A percentile compares a stretch with the other conserved stretches of the same genome.
These are phyloP conservation scores for Troilus luridus DNA, from an alignment of 2,888 invertebrate genomes.

Conservation along the genomic window DNA sequence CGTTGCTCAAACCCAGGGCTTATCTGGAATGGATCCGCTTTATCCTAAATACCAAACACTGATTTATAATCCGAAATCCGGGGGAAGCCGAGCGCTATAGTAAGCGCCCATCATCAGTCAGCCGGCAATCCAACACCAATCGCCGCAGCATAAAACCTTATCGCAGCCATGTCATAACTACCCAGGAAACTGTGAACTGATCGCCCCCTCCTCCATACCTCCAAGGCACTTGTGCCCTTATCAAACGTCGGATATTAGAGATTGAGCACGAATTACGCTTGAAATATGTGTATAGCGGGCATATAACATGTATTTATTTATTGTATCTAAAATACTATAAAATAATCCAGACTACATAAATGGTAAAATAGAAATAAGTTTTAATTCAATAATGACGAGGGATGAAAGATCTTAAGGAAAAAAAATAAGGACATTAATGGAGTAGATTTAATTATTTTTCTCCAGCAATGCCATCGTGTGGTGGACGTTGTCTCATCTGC, in stretches of 20 bases:
- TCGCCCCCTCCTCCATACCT: not conserved
- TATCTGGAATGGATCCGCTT: constrained; percentile 39
- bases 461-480: too few relatives aligned
- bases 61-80: constrained; percentile 34
- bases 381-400: too few relatives aligned
- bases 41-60: constrained; percentile 10
- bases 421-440: too few relatives aligned
- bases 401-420: too few relatives aligned
- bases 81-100: not conserved
- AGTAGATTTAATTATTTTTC: too few relatives aligned
- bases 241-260: constrained; percentile 20
- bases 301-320: not conserved
- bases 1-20: not conserved
- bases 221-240: not conserved
- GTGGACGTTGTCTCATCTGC: too few relatives aligned
- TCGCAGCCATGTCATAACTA: constrained; percentile 28
- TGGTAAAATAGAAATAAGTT: too few relatives aligned
- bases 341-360: too few relatives aligned
- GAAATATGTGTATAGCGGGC: not conserved
- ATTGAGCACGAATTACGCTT: constrained; percentile 15
- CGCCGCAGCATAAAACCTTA: constrained; percentile 25
- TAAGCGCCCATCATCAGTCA: constrained; percentile 43
- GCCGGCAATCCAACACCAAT: not conserved
- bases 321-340: too few relatives aligned
- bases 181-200: constrained; percentile 37